Conservation (phyloP, 2,888 invertebrate species). For the Mythimna loreyi region DNA sequence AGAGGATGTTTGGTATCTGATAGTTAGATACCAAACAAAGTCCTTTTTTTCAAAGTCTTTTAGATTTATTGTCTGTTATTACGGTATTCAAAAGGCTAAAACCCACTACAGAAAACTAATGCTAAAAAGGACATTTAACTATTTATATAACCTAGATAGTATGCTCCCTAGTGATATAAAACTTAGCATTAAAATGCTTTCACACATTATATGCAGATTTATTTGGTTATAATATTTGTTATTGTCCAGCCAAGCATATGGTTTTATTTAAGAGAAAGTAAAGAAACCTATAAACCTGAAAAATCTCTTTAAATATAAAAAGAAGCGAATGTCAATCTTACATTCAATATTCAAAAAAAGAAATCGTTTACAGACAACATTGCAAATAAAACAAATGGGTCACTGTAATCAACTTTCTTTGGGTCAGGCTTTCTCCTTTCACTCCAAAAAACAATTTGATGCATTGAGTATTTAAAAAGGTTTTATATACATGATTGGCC, state of each 20-base stretch:
- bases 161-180: too few species aligned
- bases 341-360: not conserved
- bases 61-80: too few species aligned
- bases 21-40: too few species aligned
- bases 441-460: not conserved
- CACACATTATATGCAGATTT: not conserved
- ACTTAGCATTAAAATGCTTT: too few species aligned
- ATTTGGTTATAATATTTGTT: not conserved
- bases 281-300: not conserved
- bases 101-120: too few species aligned
- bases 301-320: not conserved
- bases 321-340: not conserved
- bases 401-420: conserved; percentile 22
- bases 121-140: too few species aligned
- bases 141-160: too few species aligned
- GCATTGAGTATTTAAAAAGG: not conserved
- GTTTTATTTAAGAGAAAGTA: not conserved
- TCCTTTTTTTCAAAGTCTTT: too few species aligned
- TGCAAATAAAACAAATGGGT: conserved; percentile 9
- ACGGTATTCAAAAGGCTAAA: too few species aligned
- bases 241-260: not conserved
- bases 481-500: not conserved
- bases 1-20: too few species aligned
- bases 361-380: conserved; percentile 1
- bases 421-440: conserved; percentile 48